Evolutionary conservation across 2,113 vertebrate genomes (phyloP).

Genomic region (Turnix velox): DNA sequence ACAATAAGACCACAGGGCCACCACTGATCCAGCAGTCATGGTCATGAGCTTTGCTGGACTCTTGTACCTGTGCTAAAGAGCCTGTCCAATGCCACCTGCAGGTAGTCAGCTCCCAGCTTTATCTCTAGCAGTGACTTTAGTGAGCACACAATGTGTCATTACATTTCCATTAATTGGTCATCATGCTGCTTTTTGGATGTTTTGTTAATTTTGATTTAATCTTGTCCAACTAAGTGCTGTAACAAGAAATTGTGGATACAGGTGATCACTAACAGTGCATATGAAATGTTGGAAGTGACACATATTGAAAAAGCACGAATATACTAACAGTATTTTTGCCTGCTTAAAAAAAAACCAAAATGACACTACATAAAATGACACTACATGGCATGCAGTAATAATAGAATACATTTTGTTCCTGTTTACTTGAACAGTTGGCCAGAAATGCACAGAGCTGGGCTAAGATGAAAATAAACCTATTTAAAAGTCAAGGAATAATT

Average conservation of each 20-base stretch:
- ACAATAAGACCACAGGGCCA: neutral
- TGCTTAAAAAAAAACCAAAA: conserved; percentile 5
- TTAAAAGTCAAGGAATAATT: neutral
- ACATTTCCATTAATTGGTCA: conserved; percentile 6
- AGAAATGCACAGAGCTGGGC: conserved; percentile 48
- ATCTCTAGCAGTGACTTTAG: conserved; percentile 3
- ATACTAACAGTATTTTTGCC: conserved; percentile 50
- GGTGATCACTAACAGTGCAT: conserved; percentile 14
- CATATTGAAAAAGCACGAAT: conserved; percentile 61
- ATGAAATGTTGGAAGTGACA: conserved; percentile 28
- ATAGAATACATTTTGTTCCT: conserved; percentile 17
- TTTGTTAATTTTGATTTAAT: neutral
- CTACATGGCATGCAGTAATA: conserved; percentile 60
- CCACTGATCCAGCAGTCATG: neutral
- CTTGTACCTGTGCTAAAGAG: neutral
- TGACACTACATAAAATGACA: neutral
- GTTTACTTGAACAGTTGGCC: conserved; percentile 35
- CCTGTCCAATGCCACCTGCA: conserved; percentile 2
- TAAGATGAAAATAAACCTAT: neutral
- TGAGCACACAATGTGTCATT: neutral
- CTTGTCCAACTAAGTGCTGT: conserved; percentile 19
- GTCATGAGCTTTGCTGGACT: neutral
- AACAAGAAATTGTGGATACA: conserved; percentile 19
- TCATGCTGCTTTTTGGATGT: neutral
- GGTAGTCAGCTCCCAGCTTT: conserved; percentile 14